These are phyloP conservation scores for Rotaria sp. DNA, from an alignment of 2,888 invertebrate genomes.

Conservation along the genomic window DNA sequence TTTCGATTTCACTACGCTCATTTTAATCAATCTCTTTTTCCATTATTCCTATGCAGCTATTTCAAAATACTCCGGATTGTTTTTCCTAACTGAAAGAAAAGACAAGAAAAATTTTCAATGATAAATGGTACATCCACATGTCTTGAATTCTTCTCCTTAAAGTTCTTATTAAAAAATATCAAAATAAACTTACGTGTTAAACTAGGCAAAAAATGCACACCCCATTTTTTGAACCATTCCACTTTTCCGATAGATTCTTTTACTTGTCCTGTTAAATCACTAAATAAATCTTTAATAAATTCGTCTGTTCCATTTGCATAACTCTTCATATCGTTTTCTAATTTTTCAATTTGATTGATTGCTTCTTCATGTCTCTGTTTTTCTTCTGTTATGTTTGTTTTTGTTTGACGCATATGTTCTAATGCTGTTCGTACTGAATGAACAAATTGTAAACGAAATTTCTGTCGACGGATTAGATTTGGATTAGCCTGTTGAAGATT, in stretches of 20 bases:
- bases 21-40: too few species aligned
- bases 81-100: too few species aligned
- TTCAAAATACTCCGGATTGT: too few species aligned
- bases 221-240: slow-evolving; percentile 3
- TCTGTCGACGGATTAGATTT: background rate
- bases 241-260: background rate
- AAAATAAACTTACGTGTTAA: background rate
- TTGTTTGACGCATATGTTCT: background rate
- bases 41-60: too few species aligned
- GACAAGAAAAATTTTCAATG: too few species aligned
- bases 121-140: too few species aligned
- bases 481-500: background rate
- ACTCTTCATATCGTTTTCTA: background rate
- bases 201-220: background rate
- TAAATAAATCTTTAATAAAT: background rate
- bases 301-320: background rate
- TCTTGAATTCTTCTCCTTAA: too few species aligned
- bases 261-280: background rate
- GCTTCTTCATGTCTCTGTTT: background rate
- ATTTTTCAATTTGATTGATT: background rate
- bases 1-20: too few species aligned
- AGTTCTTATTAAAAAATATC: too few species aligned
- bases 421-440: background rate
- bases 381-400: background rate
- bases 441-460: background rate